Percentiles rank a stretch among this genome's conserved stretches.
These are phyloP conservation scores for Saccopteryx leptura DNA, from an alignment of 2,113 vertebrate species.

Conservation along the genomic window DNA sequence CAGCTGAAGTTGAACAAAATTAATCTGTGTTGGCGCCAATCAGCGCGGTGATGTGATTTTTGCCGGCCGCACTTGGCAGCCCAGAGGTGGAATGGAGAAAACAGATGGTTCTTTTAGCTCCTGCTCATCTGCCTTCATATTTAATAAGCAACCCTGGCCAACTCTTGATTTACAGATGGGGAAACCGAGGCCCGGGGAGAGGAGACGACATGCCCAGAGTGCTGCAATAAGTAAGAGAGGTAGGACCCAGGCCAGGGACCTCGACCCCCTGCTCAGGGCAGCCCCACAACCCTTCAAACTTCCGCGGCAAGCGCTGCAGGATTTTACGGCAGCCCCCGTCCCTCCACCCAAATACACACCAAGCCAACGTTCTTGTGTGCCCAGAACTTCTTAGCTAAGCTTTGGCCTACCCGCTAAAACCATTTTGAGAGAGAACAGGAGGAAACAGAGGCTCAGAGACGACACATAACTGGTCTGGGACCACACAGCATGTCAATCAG, in stretches of 20 bases:
- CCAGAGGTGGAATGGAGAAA: not conserved
- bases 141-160: not conserved
- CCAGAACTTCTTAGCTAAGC: not conserved
- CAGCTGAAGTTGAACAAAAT: not conserved
- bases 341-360: not conserved
- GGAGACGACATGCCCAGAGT: not conserved
- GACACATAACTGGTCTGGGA: not conserved
- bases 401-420: not conserved
- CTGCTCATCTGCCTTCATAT: not conserved
- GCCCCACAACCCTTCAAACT: not conserved
- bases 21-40: not conserved
- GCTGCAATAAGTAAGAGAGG: not conserved
- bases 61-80: not conserved
- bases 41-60: not conserved
- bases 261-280: not conserved
- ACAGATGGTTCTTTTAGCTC: not conserved
- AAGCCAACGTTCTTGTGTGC: not conserved
- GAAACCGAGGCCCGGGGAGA: not conserved
- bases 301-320: not conserved
- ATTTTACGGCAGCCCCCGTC: rapidly evolving
- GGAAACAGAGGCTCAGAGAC: not conserved
- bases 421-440: not conserved
- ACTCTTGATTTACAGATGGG: not conserved
- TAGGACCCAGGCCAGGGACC: not conserved
- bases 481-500: not conserved